Evolutionary conservation across 2,113 vertebrate genomes (phyloP).

Genomic region (Neopipo cinnamomea): DNA sequence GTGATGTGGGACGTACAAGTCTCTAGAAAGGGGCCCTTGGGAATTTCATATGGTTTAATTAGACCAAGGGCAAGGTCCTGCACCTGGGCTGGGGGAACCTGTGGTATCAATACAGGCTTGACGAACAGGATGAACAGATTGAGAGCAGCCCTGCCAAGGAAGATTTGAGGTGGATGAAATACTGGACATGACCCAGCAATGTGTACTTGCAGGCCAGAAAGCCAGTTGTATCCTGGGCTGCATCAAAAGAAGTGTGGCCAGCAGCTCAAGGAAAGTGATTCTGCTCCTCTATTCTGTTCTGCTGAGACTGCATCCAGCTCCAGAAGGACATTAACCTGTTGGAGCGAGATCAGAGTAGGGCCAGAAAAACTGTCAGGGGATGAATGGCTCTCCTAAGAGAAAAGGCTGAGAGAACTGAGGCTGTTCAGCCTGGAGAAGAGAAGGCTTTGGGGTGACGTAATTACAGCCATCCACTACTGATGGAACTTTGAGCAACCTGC

Average conservation of each 20-base stretch:
- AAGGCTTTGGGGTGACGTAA: not conserved
- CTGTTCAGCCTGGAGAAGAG: not conserved
- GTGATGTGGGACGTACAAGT: not conserved
- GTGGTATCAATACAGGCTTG: too few species aligned
- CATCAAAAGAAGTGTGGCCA: not conserved
- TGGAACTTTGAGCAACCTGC: not conserved
- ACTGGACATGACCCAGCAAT: not conserved
- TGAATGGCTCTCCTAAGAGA: not conserved
- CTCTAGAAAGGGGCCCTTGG: not conserved
- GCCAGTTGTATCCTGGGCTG: not conserved
- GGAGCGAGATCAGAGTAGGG: fast-evolving
- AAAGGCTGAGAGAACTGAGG: not conserved
- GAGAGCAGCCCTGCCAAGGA: too few species aligned
- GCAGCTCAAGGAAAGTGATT: not conserved
- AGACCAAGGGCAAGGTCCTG: too few species aligned
- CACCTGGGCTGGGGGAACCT: too few species aligned
- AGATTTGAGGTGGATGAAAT: not conserved
- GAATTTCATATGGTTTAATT: not conserved
- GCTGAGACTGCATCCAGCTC: not conserved
- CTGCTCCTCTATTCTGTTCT: not conserved
- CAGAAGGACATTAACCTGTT: fast-evolving
- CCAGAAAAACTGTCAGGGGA: not conserved
- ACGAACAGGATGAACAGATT: too few species aligned
- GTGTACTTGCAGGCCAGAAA: not conserved
- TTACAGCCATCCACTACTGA: not conserved